Evolutionary conservation across 2,797 vertebrate genomes (phyloP).

Genomic region (Mycteria americana): DNA sequence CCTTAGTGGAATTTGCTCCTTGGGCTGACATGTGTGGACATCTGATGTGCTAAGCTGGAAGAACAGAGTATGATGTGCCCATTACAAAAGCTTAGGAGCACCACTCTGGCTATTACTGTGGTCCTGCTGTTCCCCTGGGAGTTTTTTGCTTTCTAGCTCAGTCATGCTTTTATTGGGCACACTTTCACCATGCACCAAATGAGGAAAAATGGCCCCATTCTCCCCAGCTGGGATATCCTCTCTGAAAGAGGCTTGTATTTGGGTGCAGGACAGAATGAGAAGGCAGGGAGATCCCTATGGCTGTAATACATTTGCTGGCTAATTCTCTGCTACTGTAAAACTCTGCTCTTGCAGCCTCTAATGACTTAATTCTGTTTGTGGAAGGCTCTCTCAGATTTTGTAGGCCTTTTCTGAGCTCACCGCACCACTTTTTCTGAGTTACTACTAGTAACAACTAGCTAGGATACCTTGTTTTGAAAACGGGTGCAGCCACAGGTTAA

Average conservation of each 20-base stretch:
- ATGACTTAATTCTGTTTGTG: not conserved
- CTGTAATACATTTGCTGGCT: not conserved
- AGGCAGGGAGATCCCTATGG: not conserved
- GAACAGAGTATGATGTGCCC: not conserved
- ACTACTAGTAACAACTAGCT: not conserved
- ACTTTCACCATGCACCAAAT: not conserved
- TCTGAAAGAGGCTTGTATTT: not conserved
- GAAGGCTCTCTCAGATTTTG: not conserved
- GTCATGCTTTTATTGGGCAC: not conserved
- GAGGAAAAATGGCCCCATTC: not conserved
- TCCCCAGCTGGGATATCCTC: not conserved
- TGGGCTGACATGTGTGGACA: not conserved
- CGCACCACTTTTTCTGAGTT: not conserved
- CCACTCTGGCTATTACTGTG: not conserved
- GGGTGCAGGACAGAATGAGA: not conserved
- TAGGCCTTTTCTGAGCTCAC: not conserved
- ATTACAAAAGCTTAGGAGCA: not conserved
- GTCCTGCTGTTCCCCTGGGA: not conserved
- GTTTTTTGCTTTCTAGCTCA: not conserved
- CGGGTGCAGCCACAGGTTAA: not conserved
- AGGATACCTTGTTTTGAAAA: not conserved
- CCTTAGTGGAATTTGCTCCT: not conserved
- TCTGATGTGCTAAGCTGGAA: not conserved
- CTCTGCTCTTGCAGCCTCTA: not conserved
- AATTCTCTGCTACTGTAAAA: not conserved